Base-by-base conservation (phyloP, 2,797 vertebrate genomes). In the Coccyzus lansbergi region DNA sequence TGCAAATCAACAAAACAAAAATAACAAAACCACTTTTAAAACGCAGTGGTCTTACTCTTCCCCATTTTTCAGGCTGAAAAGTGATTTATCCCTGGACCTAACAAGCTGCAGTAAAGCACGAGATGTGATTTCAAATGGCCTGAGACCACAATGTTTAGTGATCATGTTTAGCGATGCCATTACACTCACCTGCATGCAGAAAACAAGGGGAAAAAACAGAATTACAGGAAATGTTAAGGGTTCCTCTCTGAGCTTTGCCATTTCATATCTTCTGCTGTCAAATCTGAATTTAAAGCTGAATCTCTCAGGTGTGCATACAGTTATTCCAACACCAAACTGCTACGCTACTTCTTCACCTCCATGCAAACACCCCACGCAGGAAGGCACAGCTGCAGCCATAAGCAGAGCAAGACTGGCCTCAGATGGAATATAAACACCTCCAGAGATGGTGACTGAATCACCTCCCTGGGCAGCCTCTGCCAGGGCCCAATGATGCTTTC, bases 61-160 rank as follows among this genome's bases (percentile, higher is more conserved):
- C 53, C 81, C 7, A 0, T 15, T 77, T 74, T 56, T 42, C 72
- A 72, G 53, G 42, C 65, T 60, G 42, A 19, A 19, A 14, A 0
- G 3, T 62, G 28, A 19, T 33, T 67, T 29, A 49, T 36, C 20
- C 55, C 36, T 2, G 0, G 55, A 53, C 56, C 42, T 33, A 81
- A 58, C 1, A 3, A 65, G 83, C 4, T 1, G 53, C 38, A 24
- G 4, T 2, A 2, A 71, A 68, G 55, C 51, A 52, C 52, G 49
- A 69, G n/a, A 83, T 56, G 48, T 12, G 0, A 38, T 74, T 87
- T 68, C 64, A 84, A 74, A 64, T 3, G 4, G 24, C 33, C 52
- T 65, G 71, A 89, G 67, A 72, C 84, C 82, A 60, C 78, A 82
- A n/a, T n/a, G n/a, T n/a, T n/a, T n/a, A n/a, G n/a, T n/a, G n/a